These are phyloP conservation scores for Thalassarche chlororhynchos DNA, from an alignment of 2,113 vertebrate genomes.

Conservation along the genomic window DNA sequence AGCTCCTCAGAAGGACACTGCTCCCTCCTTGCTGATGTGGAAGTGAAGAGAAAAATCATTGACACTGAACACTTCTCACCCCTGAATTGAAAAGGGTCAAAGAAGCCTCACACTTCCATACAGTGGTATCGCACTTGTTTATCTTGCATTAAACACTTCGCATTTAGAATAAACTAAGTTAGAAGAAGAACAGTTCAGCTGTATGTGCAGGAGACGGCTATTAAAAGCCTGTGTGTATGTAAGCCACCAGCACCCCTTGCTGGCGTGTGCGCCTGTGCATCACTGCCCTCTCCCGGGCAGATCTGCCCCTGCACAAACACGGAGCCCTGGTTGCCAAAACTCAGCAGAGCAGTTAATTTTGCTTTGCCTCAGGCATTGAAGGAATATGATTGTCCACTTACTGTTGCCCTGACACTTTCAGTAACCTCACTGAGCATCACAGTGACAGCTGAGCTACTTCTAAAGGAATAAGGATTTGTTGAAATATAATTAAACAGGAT, in stretches of 20 bases:
- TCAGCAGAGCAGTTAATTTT: neutral
- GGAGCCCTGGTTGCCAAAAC: neutral
- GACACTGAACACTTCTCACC: neutral
- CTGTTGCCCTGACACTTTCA: neutral
- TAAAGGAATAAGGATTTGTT: neutral
- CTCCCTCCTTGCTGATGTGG: neutral
- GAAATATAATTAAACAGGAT: neutral
- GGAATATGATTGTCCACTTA: neutral
- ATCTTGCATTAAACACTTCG: neutral
- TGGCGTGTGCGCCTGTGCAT: accelerated
- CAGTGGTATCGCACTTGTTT: neutral
- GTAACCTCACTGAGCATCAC: neutral
- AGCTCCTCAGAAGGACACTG: neutral
- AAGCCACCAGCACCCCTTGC: neutral
- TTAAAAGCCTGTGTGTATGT: neutral
- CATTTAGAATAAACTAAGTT: neutral
- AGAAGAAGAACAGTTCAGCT: neutral
- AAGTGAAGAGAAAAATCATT: neutral
- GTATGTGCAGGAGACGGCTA: neutral
- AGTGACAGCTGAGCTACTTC: neutral
- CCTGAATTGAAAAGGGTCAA: neutral
- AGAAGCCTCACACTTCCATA: neutral
- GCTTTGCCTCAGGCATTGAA: neutral
- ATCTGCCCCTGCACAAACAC: neutral
- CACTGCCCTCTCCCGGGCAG: neutral